These are phyloP conservation scores for Florisuga fusca DNA, from an alignment of 2,797 vertebrate genomes.

Conservation along the genomic window DNA sequence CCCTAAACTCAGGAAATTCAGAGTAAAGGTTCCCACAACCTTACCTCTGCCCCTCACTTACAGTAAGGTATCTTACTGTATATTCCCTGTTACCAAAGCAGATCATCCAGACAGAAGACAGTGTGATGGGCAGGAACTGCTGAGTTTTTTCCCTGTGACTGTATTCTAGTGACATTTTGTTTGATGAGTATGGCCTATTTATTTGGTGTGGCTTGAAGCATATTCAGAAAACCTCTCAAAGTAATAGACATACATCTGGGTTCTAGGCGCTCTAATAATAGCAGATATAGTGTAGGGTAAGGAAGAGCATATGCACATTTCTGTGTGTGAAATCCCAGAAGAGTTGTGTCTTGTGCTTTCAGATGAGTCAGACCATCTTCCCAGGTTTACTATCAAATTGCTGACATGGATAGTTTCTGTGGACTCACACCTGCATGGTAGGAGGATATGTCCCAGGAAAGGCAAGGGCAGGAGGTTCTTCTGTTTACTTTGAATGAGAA, in stretches of 20 bases:
- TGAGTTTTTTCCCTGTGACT: neutral
- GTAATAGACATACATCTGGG: neutral
- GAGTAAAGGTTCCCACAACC: slow-evolving; percentile 14
- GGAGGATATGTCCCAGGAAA: neutral
- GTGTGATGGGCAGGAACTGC: neutral
- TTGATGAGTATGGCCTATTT: rapidly evolving
- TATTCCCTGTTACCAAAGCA: neutral
- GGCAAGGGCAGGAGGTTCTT: neutral
- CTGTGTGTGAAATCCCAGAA: neutral
- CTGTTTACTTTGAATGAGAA: neutral
- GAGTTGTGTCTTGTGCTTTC: neutral
- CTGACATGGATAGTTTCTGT: neutral
- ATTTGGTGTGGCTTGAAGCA: neutral
- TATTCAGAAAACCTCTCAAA: neutral
- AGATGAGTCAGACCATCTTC: neutral
- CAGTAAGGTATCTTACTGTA: neutral
- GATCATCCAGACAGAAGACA: neutral
- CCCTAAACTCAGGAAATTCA: neutral
- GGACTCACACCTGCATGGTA: neutral
- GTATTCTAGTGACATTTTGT: neutral
- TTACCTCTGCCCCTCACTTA: neutral
- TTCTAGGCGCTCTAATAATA: neutral
- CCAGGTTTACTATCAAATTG: neutral
- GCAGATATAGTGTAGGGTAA: neutral
- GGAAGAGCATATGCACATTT: neutral